Conservation (phyloP, 2,113 vertebrate genomes). For the Microcebus lehilahytsara region DNA sequence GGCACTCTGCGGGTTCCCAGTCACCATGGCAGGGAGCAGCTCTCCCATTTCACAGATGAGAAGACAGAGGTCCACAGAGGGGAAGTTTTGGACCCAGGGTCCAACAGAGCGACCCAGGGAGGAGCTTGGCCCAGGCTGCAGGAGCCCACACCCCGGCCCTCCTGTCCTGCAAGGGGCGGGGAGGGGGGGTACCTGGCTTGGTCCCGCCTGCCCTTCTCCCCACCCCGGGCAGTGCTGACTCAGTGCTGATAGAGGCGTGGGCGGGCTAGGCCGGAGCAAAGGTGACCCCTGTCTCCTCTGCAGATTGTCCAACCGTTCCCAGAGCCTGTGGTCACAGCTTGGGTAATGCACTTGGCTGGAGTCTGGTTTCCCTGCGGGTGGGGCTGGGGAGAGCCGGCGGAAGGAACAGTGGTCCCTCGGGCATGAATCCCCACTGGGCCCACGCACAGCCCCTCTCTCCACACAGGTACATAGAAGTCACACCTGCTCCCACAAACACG, state of each 20-base stretch:
- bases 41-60: not conserved
- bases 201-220: not conserved
- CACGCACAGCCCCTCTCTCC: not conserved
- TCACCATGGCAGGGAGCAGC: not conserved
- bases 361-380: not conserved
- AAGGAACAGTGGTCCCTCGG: not conserved
- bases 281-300: slow-evolving; percentile 41
- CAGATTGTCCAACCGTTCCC: not conserved
- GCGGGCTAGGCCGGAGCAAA: not conserved
- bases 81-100: not conserved
- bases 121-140: not conserved
- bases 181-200: not conserved
- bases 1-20: not conserved
- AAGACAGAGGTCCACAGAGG: not conserved
- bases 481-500: not conserved
- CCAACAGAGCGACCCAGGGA: not conserved
- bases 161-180: not conserved
- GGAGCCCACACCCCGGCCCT: not conserved
- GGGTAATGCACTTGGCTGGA: slow-evolving; percentile 38
- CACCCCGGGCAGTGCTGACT: slow-evolving; percentile 38
- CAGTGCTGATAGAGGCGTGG: not conserved
- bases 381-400: not conserved
- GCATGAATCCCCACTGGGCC: not conserved
- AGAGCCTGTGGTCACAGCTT: slow-evolving; percentile 42
- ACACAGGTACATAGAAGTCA: not conserved